Percentiles rank a stretch among this genome's conserved stretches.
Conservation (phyloP, 2,888 invertebrate species). For the Scrobipalpa atriplicella region DNA sequence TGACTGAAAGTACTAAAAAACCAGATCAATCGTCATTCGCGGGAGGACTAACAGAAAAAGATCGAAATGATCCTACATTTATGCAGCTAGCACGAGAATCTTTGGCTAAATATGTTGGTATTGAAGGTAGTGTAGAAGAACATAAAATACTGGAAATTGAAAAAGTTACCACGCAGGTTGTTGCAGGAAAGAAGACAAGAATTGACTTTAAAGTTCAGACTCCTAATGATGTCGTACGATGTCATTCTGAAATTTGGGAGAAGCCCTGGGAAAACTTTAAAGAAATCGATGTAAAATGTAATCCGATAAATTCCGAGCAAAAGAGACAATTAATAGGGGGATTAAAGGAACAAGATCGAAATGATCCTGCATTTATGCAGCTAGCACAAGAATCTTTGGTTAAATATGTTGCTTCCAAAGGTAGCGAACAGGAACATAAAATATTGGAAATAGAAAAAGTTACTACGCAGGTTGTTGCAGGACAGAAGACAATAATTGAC, state of each 20-base stretch:
- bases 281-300: constrained; percentile 43
- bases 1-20: too few relatives aligned
- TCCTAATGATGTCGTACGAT: constrained; percentile 40
- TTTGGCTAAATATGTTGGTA: constrained; percentile 42
- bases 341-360: constrained; percentile 36
- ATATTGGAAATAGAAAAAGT: constrained; percentile 35
- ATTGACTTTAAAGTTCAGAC: constrained; percentile 43
- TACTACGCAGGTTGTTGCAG: constrained; percentile 67
- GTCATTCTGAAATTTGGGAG: constrained; percentile 80
- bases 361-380: constrained; percentile 34
- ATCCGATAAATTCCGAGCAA: constrained; percentile 30
- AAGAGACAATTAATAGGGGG: constrained; percentile 35
- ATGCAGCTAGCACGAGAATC: constrained; percentile 39
- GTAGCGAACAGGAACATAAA: constrained; percentile 32
- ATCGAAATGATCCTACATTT: constrained; percentile 39
- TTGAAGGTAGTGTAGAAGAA: constrained; percentile 33
- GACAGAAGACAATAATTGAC: constrained; percentile 54
- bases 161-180: constrained; percentile 55
- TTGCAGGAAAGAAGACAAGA: constrained; percentile 63
- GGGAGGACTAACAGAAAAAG: constrained; percentile 36
- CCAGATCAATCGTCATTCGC: background rate
- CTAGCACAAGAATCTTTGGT: constrained; percentile 42
- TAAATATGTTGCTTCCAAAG: constrained; percentile 40
- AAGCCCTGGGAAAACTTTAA: constrained; percentile 77
- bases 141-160: constrained; percentile 35